Evolutionary conservation across 1,140 invertebrate species (phyloP), one percentile per base, ranked within the genome.

Genomic region (Dendroctonus valens): DNA sequence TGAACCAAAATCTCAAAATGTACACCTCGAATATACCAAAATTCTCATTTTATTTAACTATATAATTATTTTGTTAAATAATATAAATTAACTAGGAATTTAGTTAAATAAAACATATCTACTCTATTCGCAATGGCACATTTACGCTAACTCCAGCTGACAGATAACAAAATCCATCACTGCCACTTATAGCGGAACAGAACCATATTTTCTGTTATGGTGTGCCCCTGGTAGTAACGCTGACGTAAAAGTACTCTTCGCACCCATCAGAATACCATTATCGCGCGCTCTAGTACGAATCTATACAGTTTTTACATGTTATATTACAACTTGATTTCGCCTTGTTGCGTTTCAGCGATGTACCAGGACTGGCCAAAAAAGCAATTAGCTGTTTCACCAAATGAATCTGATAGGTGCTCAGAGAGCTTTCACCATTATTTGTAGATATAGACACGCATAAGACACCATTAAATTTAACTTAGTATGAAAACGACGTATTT

Each of bases 81-180:
- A 64, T 64, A 72, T 75, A 75, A 75, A 75, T 75, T 75, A 74
- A 73, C 71, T 74, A 67, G 63, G 54, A 66, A 60, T 59, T 72
- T 67, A 67, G 72, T 74, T 70, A 74, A 76, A 75, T 75, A 75
- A 77, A 65, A 72, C 49, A 53, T 68, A 72, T 70, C 74, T 77
- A 77, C 69, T 71, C 74, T 76, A 75, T 70, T 67, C 73, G 70
- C 71, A 73, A 77, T 77, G 75, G 75, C 75, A 77, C 75, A 74
- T 72, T 67, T 69, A 67, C 65, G 61, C 64, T 70, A 73, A 65
- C 69, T 69, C 70, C 74, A 75, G 71, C 71, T 70, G 70, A 75
- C 74, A 76, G 74, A 77, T 73, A 72, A 68, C 72, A 72, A 74
- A 75, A 76, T 75, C 75, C 76, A 75, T 76, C 74, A 77, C 74